Evolutionary conservation across 2,113 vertebrate species (phyloP).

Genomic region (Gobio gobio): DNA sequence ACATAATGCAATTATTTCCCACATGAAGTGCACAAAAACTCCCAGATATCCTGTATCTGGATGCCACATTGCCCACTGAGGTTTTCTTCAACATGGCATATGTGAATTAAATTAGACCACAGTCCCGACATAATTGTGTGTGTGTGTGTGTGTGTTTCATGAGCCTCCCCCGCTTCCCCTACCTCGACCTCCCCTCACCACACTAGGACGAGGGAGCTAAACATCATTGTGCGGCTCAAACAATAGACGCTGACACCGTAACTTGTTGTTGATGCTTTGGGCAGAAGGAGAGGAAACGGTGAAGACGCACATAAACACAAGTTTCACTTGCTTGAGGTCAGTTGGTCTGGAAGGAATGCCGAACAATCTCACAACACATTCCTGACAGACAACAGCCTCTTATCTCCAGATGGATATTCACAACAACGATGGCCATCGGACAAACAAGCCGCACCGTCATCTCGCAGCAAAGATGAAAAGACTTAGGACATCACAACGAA

Average conservation of each 20-base stretch:
- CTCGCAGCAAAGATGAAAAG: neutral
- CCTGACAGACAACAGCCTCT: conserved; percentile 20
- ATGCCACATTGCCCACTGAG: conserved; percentile 47
- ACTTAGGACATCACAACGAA: neutral
- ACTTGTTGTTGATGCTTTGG: conserved; percentile 29
- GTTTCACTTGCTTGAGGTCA: conserved; percentile 31
- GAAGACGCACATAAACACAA: conserved; percentile 42
- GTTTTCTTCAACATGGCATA: conserved; percentile 40
- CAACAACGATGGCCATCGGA: conserved; percentile 33
- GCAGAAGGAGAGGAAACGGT: conserved; percentile 21
- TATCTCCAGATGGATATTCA: conserved; percentile 49
- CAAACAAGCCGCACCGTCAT: conserved; percentile 29
- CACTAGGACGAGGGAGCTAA: conserved; percentile 23
- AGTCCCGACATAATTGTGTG: conserved; percentile 21
- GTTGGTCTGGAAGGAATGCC: conserved; percentile 22
- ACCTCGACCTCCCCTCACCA: conserved; percentile 8
- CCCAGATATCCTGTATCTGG: conserved; percentile 30
- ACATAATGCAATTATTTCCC: neutral
- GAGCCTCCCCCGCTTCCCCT: neutral
- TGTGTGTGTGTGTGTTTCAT: no score
- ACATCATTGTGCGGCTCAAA: conserved; percentile 52
- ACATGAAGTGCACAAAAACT: neutral
- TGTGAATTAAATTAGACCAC: conserved; percentile 34
- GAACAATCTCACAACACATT: conserved; percentile 31
- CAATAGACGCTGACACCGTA: conserved; percentile 42